Conservation (phyloP, 2,888 invertebrate genomes). For the Lydus trimaculatus region DNA sequence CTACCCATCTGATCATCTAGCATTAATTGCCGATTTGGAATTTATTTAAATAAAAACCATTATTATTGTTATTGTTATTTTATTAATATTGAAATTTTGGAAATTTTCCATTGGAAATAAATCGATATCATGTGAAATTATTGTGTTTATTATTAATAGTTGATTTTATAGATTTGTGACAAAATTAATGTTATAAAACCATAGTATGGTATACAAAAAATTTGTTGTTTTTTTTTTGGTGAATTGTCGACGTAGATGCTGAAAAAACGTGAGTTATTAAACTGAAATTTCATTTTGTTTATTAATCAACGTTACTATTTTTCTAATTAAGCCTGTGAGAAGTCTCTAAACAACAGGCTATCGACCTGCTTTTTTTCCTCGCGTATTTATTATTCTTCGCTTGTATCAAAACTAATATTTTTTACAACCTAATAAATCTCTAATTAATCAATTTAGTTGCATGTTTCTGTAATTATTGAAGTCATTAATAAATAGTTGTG, state of each 20-base stretch:
- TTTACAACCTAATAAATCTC: not conserved
- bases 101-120: not conserved
- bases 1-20: slow-evolving; percentile 93
- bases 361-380: not conserved
- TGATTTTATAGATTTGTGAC: not conserved
- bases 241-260: not conserved
- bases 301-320: not conserved
- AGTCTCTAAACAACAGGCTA: not conserved
- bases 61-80: not conserved
- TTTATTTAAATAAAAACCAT: slow-evolving; percentile 43
- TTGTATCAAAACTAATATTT: not conserved
- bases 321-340: not conserved
- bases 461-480: not conserved
- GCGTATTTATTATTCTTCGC: not conserved
- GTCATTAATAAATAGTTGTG: not conserved
- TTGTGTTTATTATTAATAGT: not conserved
- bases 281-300: not conserved
- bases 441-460: not conserved
- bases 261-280: not conserved
- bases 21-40: slow-evolving; percentile 80
- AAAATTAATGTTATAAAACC: too few relatives aligned
- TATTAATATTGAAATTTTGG: not conserved
- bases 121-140: not conserved
- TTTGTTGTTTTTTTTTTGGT: not conserved
- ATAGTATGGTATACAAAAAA: too few relatives aligned